These are phyloP conservation scores for Cabera pusaria DNA, from an alignment of 2,888 invertebrate species.

Conservation along the genomic window DNA sequence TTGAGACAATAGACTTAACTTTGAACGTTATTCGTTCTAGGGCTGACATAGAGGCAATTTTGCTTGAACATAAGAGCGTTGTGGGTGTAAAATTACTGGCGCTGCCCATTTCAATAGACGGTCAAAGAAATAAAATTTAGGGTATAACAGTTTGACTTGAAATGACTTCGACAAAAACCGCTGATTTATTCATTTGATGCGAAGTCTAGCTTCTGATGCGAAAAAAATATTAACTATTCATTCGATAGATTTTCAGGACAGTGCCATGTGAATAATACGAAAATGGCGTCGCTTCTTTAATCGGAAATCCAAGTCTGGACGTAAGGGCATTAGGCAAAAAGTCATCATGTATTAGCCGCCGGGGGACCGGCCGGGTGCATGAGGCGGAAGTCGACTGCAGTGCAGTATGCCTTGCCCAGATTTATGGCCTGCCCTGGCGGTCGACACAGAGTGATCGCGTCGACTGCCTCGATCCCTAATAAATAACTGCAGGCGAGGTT, in stretches of 20 bases:
- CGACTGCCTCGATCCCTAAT: slow-evolving; percentile 64
- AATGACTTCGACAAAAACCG: too few species aligned
- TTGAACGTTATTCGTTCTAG: slow-evolving; percentile 10
- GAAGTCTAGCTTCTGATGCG: too few species aligned
- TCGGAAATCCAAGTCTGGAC: slow-evolving; percentile 9
- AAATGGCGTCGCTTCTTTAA: too few species aligned
- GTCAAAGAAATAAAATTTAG: background rate
- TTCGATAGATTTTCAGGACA: too few species aligned
- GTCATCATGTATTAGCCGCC: slow-evolving; percentile 56
- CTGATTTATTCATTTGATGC: too few species aligned
- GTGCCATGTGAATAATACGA: too few species aligned
- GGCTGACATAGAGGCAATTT: slow-evolving; percentile 11
- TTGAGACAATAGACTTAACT: slow-evolving; percentile 16
- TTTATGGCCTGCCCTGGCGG: slow-evolving; percentile 57
- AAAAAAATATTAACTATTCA: too few species aligned
- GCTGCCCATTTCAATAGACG: slow-evolving; percentile 4
- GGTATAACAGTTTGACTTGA: too few species aligned
- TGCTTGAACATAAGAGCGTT: slow-evolving; percentile 8
- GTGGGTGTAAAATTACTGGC: slow-evolving; percentile 9
- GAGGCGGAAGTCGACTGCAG: slow-evolving; percentile 56
- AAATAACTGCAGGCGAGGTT: slow-evolving; percentile 63
- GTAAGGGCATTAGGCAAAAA: slow-evolving; percentile 33
- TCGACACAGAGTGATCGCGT: slow-evolving; percentile 60
- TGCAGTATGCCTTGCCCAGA: slow-evolving; percentile 55
- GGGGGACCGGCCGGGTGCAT: slow-evolving; percentile 44